Base-by-base conservation (phyloP, 2,797 vertebrate species). In the Gymnoscopelus braueri region DNA sequence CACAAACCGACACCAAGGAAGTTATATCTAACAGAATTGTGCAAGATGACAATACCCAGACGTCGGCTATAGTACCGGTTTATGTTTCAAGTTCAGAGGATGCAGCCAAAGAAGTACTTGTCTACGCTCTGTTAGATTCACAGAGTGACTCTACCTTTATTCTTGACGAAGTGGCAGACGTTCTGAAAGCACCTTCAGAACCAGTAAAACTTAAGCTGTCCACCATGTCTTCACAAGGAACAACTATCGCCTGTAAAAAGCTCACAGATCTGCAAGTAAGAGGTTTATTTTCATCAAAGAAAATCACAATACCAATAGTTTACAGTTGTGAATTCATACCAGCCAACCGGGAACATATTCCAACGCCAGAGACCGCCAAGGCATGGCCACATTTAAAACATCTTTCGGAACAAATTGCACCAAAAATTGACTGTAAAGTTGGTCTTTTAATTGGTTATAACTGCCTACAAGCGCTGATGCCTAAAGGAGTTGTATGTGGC, bases 51-150 rank as follows among this genome's bases (percentile, higher is more conserved):
- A 67, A 32, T 11, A 65, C 39, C 1, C 70, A 78, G 11, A 73
- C 70, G 8, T 69, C 66, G n/a, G 47, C 76, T 23, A 74, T 73
- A 65, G 39, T 74, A 8, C 75, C 75, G 50, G 76, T 78, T 15
- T 58, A 24, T 50, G 58, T 72, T 10, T 67, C 74, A 64, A 59
- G 54, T 2, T 24, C 51, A 58, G 62, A 47, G 51, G 52, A 71
- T 39, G 12, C 71, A 58, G 24, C 4, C 15, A 63, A 78, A 3
- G 75, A 74, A 29, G 61, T 75, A n/a, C 57, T 75, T 3, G 44
- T 71, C 5, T 66, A 75, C 55, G 73, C 73, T 23, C 62, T 75
- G 14, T 32, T 75, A 61, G 73, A 75, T 55, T 44, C 65, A 15
- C 63, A 71, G 44, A 74, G 75, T 8, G 75, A 78, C n/a, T 53